A percentile compares a stretch with the other conserved stretches of the same genome.
Conservation (phyloP, 2,888 invertebrate species). For the Cephalotes varians region DNA sequence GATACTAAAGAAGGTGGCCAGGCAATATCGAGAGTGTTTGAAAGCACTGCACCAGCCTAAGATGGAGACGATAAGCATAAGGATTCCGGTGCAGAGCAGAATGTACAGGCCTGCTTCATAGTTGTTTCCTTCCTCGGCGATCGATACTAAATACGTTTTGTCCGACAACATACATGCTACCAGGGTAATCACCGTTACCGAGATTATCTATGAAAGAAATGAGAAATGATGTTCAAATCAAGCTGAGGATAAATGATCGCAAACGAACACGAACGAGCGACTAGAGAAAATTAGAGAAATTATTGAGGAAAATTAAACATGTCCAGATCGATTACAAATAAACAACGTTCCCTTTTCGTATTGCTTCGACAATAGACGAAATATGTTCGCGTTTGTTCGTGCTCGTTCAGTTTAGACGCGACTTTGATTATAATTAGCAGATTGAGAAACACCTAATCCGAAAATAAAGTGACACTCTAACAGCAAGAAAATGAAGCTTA, state of each 20-base stretch:
- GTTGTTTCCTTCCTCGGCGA: slow-evolving; percentile 88
- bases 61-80: slow-evolving; percentile 92
- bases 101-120: slow-evolving; percentile 91
- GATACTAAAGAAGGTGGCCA: slow-evolving; percentile 93
- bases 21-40: slow-evolving; percentile 92
- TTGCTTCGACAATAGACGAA: background rate
- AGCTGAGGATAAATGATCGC: background rate
- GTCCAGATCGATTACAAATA: background rate
- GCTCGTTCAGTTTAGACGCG: background rate
- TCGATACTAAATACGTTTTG: slow-evolving; percentile 90
- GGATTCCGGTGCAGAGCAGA: slow-evolving; percentile 90
- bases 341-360: background rate
- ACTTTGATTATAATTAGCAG: background rate
- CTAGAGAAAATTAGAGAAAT: too few relatives aligned
- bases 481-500: too few relatives aligned
- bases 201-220: slow-evolving; percentile 88
- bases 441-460: background rate
- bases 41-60: slow-evolving; percentile 94
- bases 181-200: slow-evolving; percentile 89
- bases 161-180: slow-evolving; percentile 93
- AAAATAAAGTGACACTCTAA: too few relatives aligned
- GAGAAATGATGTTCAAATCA: background rate
- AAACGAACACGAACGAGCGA: background rate
- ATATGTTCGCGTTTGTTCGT: background rate
- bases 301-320: too few relatives aligned